Evolutionary conservation across 2,888 invertebrate genomes (phyloP).

Genomic region (Julus scanicus): DNA sequence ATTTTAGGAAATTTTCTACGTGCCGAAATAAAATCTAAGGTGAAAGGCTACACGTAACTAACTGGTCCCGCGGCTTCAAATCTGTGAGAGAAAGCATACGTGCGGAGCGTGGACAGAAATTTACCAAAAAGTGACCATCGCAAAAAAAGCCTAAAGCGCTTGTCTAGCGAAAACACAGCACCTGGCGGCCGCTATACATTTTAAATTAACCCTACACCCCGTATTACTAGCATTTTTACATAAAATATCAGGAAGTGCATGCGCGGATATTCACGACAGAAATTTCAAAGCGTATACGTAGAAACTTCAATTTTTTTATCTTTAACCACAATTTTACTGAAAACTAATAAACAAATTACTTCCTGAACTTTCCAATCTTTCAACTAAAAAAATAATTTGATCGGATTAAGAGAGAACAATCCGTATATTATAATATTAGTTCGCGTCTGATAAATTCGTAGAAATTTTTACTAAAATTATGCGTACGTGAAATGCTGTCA

Average conservation of each 20-base stretch:
- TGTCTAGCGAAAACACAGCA: background rate
- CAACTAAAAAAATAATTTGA: too few species aligned
- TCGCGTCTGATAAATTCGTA: too few species aligned
- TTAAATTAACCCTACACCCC: background rate
- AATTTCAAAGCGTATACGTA: background rate
- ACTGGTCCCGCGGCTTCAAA: conserved; percentile 37
- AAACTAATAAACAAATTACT: conserved; percentile 3
- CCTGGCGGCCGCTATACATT: background rate
- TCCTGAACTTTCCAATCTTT: background rate
- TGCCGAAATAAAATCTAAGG: background rate
- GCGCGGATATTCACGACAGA: background rate
- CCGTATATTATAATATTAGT: too few species aligned
- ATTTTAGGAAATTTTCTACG: conserved; percentile 36
- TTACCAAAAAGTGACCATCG: background rate
- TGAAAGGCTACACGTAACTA: background rate
- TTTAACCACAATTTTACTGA: background rate
- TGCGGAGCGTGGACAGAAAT: background rate
- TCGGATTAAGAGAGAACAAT: background rate
- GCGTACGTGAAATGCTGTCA: too few species aligned
- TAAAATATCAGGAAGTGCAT: conserved; percentile 36
- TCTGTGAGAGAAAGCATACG: conserved; percentile 23
- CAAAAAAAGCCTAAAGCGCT: background rate
- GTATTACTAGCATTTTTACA: background rate
- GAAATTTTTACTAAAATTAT: too few species aligned
- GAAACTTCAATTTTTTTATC: background rate